Conservation (phyloP, 1,140 invertebrate genomes). For the Sarcophaga peregrina region DNA sequence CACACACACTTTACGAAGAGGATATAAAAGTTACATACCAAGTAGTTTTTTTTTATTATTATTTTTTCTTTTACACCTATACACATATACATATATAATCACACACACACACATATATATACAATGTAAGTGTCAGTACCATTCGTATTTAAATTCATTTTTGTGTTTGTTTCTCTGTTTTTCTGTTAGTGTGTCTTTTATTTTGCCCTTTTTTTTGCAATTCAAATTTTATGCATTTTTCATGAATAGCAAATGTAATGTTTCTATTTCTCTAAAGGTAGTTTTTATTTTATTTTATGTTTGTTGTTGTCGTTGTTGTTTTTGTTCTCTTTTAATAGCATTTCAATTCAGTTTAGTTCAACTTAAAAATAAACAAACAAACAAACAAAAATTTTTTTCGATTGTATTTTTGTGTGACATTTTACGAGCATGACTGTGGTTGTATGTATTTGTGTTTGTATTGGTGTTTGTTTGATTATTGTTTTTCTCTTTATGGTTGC, state of each 20-base stretch:
- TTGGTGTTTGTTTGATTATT: not conserved
- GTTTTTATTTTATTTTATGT: not conserved
- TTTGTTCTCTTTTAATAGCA: not conserved
- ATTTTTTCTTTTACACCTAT: no score
- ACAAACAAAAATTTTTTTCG: not conserved
- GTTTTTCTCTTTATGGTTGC: not conserved
- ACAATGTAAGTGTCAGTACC: no score
- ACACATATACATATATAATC: no score
- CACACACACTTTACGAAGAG: no score
- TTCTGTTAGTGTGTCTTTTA: not conserved
- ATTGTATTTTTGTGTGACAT: conserved; percentile 7
- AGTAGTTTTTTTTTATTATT: no score
- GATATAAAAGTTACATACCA: no score
- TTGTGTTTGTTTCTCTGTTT: no score
- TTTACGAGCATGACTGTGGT: not conserved
- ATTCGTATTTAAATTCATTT: no score
- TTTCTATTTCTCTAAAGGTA: conserved; percentile 23
- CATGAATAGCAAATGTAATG: conserved; percentile 39
- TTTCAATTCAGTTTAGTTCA: conserved; percentile 2
- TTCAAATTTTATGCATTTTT: conserved; percentile 41
- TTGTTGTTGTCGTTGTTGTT: no score
- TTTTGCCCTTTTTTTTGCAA: not conserved
- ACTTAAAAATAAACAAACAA: not conserved
- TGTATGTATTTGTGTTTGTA: no score
- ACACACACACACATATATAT: no score